These are phyloP conservation scores for Corythornis cristatus DNA, from an alignment of 2,113 vertebrate species.

Conservation along the genomic window DNA sequence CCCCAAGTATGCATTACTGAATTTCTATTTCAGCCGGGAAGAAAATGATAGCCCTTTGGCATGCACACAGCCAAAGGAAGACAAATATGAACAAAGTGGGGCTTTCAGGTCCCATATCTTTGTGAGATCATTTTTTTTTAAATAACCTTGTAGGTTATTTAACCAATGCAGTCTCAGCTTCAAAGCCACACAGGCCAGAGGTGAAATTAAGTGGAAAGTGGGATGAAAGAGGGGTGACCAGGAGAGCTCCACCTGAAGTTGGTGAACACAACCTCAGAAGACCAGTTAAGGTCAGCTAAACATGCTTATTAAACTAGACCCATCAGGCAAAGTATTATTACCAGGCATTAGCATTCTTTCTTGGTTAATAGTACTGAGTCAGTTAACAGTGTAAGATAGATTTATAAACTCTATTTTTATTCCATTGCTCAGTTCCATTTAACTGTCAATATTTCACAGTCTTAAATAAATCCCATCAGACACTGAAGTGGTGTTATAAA, in stretches of 20 bases:
- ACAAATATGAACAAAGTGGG: conserved; percentile 41
- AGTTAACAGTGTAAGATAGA: neutral
- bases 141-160: neutral
- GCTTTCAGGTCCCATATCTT: conserved; percentile 57
- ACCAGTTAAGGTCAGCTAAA: neutral
- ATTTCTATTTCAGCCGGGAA: conserved; percentile 70
- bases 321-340: neutral
- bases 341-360: neutral
- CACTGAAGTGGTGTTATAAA: neutral
- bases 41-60: conserved; percentile 60
- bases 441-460: neutral
- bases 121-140: conserved; percentile 27
- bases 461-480: neutral
- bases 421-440: neutral
- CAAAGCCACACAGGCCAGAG: neutral
- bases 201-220: neutral
- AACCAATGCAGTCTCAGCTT: neutral
- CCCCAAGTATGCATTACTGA: conserved; percentile 64
- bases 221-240: neutral
- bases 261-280: neutral
- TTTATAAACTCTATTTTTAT: neutral
- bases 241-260: neutral
- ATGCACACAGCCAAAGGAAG: neutral
- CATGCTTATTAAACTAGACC: neutral
- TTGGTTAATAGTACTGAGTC: neutral